Base-by-base conservation (phyloP, 2,888 invertebrate species). In the Campopleginae sp. region DNA sequence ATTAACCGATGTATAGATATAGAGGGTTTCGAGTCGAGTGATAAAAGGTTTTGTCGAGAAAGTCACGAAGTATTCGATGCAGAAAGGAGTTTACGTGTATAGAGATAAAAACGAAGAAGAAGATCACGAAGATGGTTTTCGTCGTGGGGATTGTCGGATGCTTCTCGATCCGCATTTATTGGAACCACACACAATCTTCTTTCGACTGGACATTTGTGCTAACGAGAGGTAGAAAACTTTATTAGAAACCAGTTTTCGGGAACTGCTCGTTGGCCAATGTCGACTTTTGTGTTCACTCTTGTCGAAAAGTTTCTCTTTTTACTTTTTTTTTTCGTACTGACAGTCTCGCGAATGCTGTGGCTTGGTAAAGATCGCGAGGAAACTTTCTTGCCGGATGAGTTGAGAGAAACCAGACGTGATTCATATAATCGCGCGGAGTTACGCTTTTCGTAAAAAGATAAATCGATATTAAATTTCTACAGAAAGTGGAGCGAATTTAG, bases 181-280 rank as follows among this genome's bases (percentile, higher is more conserved):
- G 54, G 58, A 51, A 51, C 19, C 51, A 51, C n/a, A 71, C 38
- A 42, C 51, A 54, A 51, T 51, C 38, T 66, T 77, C 51, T 38
- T 79, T 79, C 17, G 46, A 61, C 80, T 82, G 80, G 77, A 77
- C 80, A 61, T 71, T 68, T 33, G 80, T 42, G 54, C 77, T 85
- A 85, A 85, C 85, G 82, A 85, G 82, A 72, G 80, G 66, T 77
- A 68, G 82, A 82, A 85, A 85, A 85, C 76, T 85, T 82, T 85
- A 85, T 82, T 85, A 85, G 85, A 82, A 82, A 85, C 79, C 85
- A 79, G 85, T 85, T 85, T 82, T 74, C 71, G 65, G 42, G n/a
- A 80, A 82, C 76, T 80, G 42, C 23, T 71, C 65, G 42, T 66
- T 72, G 75, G 42, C 19, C 48, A 17, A 51, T 33, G 51, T 14